Percentiles rank a stretch among this genome's conserved stretches.
Evolutionary conservation across 1,140 invertebrate species (phyloP).

Genomic region (Drosophila baimaii): DNA sequence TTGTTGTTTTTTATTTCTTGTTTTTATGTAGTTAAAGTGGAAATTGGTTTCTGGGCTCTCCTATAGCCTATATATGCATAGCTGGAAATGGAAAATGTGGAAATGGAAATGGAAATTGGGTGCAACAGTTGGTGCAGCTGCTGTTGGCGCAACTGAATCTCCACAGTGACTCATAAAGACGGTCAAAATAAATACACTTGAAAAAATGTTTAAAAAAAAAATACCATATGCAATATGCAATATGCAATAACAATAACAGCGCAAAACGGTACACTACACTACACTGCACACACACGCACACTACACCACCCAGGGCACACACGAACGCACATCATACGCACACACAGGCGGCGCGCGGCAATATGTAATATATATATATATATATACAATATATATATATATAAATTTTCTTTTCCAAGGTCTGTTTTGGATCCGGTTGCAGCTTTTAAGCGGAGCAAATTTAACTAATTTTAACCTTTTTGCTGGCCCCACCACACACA

Average conservation of each 20-base stretch:
- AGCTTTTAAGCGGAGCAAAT: constrained; percentile 23
- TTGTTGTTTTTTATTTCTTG: neutral
- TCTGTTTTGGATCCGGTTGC: constrained; percentile 24
- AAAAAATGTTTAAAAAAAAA: constrained; percentile 17
- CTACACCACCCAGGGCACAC: neutral
- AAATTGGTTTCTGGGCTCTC: constrained; percentile 6
- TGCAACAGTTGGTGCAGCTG: constrained; percentile 30
- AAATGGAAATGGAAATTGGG: constrained; percentile 19
- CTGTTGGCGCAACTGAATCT: constrained; percentile 16
- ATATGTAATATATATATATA: constrained; percentile 3
- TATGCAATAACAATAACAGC: constrained; percentile 15
- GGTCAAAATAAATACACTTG: constrained; percentile 23
- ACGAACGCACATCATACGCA: constrained; percentile 13
- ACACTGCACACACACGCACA: neutral
- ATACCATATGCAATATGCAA: constrained; percentile 7
- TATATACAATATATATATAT: neutral
- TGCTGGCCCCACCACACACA: constrained; percentile 13
- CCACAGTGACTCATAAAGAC: constrained; percentile 18
- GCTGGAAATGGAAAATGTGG: constrained; percentile 19
- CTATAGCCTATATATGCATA: neutral
- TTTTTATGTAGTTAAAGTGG: neutral
- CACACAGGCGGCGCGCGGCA: constrained; percentile 10
- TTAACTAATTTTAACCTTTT: constrained; percentile 23
- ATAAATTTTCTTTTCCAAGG: constrained; percentile 22
- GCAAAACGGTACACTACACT: constrained; percentile 13